Conservation (phyloP, 2,888 invertebrate species). For the Dascillus cervinus region DNA sequence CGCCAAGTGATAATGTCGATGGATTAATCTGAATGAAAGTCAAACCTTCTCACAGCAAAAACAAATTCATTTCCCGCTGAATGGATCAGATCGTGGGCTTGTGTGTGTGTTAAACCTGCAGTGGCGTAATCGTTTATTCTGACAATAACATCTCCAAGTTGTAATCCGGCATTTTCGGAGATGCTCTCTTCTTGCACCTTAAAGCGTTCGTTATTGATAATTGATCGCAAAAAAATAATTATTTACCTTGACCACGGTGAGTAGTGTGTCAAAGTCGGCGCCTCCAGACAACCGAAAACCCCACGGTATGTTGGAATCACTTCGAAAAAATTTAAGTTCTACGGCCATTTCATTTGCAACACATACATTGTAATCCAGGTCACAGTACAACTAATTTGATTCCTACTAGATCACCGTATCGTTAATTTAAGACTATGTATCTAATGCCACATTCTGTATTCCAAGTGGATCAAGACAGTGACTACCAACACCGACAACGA, state of each 20-base stretch:
- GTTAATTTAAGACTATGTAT: constrained; percentile 27
- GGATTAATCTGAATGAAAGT: too few relatives aligned
- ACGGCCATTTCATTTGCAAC: constrained; percentile 50
- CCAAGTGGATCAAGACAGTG: constrained; percentile 20
- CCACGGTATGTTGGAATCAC: constrained; percentile 62
- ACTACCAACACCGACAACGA: constrained; percentile 21
- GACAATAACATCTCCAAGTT: constrained; percentile 77
- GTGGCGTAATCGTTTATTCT: constrained; percentile 65
- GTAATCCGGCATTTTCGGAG: constrained; percentile 74
- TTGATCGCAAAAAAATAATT: too few relatives aligned
- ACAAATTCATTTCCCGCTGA: constrained; percentile 64
- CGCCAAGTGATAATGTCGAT: too few relatives aligned
- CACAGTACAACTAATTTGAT: constrained; percentile 15
- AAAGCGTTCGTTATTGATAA: constrained; percentile 9
- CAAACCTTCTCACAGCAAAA: constrained; percentile 63
- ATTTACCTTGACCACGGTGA: constrained; percentile 66
- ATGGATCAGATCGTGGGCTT: constrained; percentile 66
- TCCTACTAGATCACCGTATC: constrained; percentile 20
- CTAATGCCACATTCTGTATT: constrained; percentile 24
- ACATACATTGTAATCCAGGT: constrained; percentile 21
- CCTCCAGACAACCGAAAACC: constrained; percentile 73
- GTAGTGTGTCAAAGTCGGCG: constrained; percentile 62
- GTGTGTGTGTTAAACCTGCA: constrained; percentile 63
- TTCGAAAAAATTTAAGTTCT: constrained; percentile 56
- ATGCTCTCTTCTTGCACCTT: constrained; percentile 76